Percentiles rank a stretch among this genome's conserved stretches.
Evolutionary conservation across 1,140 invertebrate genomes (phyloP).

Genomic region (Oedothorax gibbosus): DNA sequence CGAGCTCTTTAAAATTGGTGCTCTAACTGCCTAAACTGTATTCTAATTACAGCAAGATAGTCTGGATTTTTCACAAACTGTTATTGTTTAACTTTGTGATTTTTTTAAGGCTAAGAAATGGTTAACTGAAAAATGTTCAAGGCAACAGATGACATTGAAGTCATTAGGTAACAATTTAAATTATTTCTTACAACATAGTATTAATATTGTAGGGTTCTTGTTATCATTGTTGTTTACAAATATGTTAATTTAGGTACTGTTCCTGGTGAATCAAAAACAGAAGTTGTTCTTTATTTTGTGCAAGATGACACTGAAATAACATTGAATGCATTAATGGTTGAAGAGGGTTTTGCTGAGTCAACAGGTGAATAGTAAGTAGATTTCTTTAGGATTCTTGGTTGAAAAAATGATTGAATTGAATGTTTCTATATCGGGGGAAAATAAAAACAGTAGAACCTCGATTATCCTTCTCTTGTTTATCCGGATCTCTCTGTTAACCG

Average conservation of each 20-base stretch:
- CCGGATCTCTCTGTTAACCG: too few species aligned
- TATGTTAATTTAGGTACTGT: constrained; percentile 18
- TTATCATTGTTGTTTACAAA: background rate
- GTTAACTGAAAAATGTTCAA: constrained; percentile 20
- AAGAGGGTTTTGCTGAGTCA: constrained; percentile 36
- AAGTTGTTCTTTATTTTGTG: constrained; percentile 42
- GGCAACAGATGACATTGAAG: constrained; percentile 29
- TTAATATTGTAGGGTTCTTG: background rate
- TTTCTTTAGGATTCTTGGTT: too few species aligned
- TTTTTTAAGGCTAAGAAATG: constrained; percentile 45
- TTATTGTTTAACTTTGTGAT: background rate
- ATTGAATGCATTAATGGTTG: constrained; percentile 49
- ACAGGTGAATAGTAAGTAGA: constrained; percentile 28
- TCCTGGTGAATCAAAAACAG: constrained; percentile 37
- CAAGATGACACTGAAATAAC: constrained; percentile 31
- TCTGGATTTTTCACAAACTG: background rate
- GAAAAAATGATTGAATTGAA: too few species aligned
- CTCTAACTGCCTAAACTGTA: background rate
- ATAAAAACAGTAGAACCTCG: too few species aligned
- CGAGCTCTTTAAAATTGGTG: background rate
- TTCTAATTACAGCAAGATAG: background rate
- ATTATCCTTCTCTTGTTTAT: too few species aligned
- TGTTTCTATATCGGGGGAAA: too few species aligned
- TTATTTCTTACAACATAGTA: background rate
- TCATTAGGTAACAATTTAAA: constrained; percentile 28